These are phyloP conservation scores for Actinia tenebrosa DNA, from an alignment of 64 coral and sea anemone genomes.

Conservation along the genomic window DNA sequence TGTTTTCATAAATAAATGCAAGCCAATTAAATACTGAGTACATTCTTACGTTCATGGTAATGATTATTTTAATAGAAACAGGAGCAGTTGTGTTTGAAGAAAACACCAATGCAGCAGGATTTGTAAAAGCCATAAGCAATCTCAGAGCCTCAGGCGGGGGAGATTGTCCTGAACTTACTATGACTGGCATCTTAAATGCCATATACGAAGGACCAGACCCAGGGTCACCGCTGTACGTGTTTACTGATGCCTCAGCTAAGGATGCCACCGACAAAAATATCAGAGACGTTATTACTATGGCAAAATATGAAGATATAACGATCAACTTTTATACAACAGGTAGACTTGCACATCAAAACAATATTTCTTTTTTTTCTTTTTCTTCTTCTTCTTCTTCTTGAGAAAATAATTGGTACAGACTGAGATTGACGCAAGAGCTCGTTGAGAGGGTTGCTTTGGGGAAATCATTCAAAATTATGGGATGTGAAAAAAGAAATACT, in stretches of 20 bases:
- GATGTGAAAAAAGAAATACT: too few relatives aligned
- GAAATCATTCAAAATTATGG: too few relatives aligned
- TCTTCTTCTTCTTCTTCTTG: neutral
- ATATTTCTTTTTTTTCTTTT: too few relatives aligned
- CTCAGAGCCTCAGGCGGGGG: conserved; percentile 54
- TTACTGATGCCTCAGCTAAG: conserved; percentile 77
- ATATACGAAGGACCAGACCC: conserved; percentile 38
- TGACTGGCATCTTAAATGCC: conserved; percentile 77
- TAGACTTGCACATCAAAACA: neutral
- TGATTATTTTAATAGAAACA: conserved; percentile 11
- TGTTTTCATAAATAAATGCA: too few relatives aligned
- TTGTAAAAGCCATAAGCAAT: conserved; percentile 57
- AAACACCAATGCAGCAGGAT: conserved; percentile 27
- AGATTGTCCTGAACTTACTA: conserved; percentile 58
- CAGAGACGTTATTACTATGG: conserved; percentile 30
- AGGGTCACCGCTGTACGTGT: conserved; percentile 84
- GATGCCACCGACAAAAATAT: conserved; percentile 47
- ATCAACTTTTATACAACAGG: conserved; percentile 52
- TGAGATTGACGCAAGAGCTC: neutral
- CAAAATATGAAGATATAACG: conserved; percentile 5
- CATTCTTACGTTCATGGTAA: neutral
- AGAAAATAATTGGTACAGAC: neutral
- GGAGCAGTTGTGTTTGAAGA: conserved; percentile 28
- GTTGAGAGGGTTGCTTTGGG: neutral
- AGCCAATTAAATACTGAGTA: too few relatives aligned